phyloP scores from a whole-genome alignment of 2,797 vertebrate genomes.

The Octomys mimax region DNA sequence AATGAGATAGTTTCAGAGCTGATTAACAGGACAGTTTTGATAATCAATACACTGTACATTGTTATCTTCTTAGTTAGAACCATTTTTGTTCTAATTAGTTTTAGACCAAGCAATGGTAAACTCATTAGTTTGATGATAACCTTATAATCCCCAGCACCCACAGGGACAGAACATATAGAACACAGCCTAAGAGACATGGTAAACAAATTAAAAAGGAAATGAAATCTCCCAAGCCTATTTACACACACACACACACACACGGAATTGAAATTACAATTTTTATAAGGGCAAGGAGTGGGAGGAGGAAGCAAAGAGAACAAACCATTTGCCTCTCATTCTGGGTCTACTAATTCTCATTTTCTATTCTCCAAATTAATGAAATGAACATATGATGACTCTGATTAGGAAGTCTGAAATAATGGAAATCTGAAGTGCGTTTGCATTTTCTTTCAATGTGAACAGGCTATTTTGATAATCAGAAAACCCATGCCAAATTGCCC shows the following conservation, averaged over 20 bases:
- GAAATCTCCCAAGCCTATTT: constrained; percentile 59
- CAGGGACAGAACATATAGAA: background rate
- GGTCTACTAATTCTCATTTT: constrained; percentile 55
- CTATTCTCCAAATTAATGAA: constrained; percentile 70
- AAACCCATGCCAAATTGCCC: constrained; percentile 66
- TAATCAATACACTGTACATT: too few relatives aligned
- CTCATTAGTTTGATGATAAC: constrained; percentile 24
- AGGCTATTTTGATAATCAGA: constrained; percentile 56
- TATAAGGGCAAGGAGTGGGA: constrained; percentile 19
- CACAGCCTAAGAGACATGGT: background rate
- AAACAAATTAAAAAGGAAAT: constrained; percentile 70
- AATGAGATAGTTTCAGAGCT: too few relatives aligned
- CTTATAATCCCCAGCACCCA: background rate
- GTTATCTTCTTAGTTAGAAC: background rate
- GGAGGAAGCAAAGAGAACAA: background rate
- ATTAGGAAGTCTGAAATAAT: constrained; percentile 66
- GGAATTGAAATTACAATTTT: constrained; percentile 27
- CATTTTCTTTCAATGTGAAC: constrained; percentile 71
- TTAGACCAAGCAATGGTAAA: constrained; percentile 53
- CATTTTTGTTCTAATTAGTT: constrained; percentile 29
- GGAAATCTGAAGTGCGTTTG: background rate
- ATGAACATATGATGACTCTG: constrained; percentile 60
- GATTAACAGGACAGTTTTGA: too few relatives aligned
- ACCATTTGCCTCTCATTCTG: constrained; percentile 23
- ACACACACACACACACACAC: background rate